Evolutionary conservation across 2,888 invertebrate species (phyloP), one percentile per base, ranked within the genome.

Genomic region (Protonemura montana): DNA sequence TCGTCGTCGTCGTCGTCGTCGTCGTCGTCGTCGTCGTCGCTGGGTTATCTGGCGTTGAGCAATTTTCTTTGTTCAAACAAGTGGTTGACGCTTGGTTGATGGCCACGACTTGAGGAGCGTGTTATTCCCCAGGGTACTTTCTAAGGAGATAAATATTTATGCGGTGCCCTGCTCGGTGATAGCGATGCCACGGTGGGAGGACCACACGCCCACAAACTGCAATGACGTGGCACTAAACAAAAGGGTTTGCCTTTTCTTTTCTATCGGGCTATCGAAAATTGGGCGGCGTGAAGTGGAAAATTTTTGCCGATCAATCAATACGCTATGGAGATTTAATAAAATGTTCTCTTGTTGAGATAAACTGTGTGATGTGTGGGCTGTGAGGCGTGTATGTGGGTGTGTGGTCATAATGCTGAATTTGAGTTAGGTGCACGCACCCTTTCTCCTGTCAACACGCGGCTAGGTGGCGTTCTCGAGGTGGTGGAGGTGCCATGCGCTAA

Each of bases 31-130:
- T 59, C 16, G 59, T 21, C 59, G 59, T 13, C 59, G 13, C 21
- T 13, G 59, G 59, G 7, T 59, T 59, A 59, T 59, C 59, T 59
- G 59, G 59, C 59, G 59, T 59, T 21, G 59, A 59, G 59, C 59
- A 59, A 59, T 59, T 59, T 59, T 59, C 59, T 59, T 59, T 59
- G 59, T 59, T 59, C 59, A 59, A 59, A 59, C 59, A 59, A 59
- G 59, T 59, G 59, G 59, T 59, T 59, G 59, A 59, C 59, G 59
- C 16, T 59, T 59, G 59, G 59, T 59, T 59, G 59, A 59, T 59
- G 21, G 59, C 59, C 21, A 21, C 59, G 59, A 10, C 6, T 10
- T 21, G 59, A 59, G 21, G 59, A 59, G 59, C 59, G 21, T 59
- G 59, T 59, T 59, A 59, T 59, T 59, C 59, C 59, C 59, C 13